phyloP scores from a whole-genome alignment of 2,113 vertebrate genomes.

The Aspiorhynchus laticeps region DNA sequence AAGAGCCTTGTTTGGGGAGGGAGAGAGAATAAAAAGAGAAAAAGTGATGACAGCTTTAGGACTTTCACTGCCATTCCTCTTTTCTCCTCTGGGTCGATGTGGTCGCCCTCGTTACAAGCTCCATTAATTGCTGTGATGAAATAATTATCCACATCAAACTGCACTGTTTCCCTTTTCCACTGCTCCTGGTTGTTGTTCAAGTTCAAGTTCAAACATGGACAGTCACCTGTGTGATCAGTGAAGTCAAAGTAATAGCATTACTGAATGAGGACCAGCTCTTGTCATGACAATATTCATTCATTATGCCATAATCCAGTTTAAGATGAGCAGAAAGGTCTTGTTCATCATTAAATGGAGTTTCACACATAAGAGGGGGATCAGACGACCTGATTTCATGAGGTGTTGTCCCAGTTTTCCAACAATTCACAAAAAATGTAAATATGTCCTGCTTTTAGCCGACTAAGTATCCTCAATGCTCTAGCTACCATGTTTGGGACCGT shows the following conservation, averaged over 20 bases:
- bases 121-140: constrained; percentile 43
- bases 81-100: constrained; percentile 36
- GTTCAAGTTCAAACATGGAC: constrained; percentile 8
- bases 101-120: constrained; percentile 21
- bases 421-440: background rate
- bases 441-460: background rate
- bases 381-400: background rate
- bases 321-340: background rate
- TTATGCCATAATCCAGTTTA: background rate
- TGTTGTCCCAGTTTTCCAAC: background rate
- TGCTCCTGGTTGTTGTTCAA: background rate
- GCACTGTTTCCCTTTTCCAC: background rate
- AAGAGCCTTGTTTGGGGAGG: constrained; percentile 35
- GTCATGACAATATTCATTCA: background rate
- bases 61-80: constrained; percentile 41
- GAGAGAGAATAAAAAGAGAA: constrained; percentile 37
- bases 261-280: background rate
- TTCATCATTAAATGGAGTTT: background rate
- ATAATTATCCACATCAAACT: constrained; percentile 39
- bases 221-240: constrained; percentile 10
- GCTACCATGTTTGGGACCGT: background rate
- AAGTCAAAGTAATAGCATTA: background rate
- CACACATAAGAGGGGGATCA: background rate
- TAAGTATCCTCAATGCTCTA: background rate
- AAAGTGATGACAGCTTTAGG: constrained; percentile 43